Evolutionary conservation across 2,113 vertebrate genomes (phyloP), one percentile per base, ranked within the genome.

Genomic region (Hippolais icterina): DNA sequence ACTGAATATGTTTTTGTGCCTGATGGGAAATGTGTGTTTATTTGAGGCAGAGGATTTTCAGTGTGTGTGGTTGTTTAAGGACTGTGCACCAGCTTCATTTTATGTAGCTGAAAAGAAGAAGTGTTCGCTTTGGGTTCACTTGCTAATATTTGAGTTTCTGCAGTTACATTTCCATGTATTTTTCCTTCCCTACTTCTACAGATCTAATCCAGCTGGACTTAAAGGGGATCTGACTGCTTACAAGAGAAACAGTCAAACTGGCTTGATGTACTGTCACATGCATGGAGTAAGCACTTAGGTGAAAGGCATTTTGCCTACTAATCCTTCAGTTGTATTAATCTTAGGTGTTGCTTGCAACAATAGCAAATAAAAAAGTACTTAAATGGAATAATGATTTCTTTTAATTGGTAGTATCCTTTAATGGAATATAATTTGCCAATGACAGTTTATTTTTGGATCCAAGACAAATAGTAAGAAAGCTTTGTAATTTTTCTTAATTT

Each of bases 11-110:
- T 49, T 92, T 94, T 81, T 85, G 61, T 89, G 83, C 76, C 78
- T 94, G 78, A 89, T 96, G 89, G 81, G 81, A 87, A 91, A 85
- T 91, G 18, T 22, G 54, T 90, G 53, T 90, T 92, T 94, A 87
- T 95, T 92, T 94, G 90, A 94, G 90, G 60, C 47, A 93, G 72
- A 86, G 72, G 24, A 92, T 92, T 93, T 94, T 94, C 71, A 15
- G 7, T 53, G 23, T 10, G 3, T 70, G 3, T 66, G 2, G 35
- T 87, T 84, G 59, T 91, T 92, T 90, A 83, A 93, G 60, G 53
- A 57, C 47, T 83, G 35, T 52, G 59, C 70, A 90, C 83, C 57
- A 90, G 75, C 83, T 96, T 95, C 64, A 59, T 93, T 91, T 91
- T 90, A 72, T 75, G 90, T 84, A 79, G 63, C n/a, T 79, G 54